Conservation (phyloP, 35 echinoderm and acorn worm species). For the Apostichopus californicus region DNA sequence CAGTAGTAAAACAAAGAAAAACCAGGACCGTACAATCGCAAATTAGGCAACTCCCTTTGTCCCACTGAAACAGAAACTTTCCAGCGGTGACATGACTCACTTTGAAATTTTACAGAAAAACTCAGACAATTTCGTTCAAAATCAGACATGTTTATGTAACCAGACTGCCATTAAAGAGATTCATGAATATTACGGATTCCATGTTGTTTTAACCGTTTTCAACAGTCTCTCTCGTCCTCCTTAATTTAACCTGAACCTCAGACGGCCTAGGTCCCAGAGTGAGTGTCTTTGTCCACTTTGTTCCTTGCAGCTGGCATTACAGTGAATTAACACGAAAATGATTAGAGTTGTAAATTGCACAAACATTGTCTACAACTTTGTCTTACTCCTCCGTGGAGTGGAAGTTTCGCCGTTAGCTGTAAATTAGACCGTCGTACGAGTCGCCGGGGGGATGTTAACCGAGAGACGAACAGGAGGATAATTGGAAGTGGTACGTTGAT, state of each 20-base stretch:
- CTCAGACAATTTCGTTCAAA: no score
- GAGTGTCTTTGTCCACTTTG: background rate
- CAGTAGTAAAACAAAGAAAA: no score
- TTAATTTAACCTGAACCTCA: background rate
- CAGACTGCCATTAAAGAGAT: no score
- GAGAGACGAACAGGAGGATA: background rate
- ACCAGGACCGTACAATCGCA: no score
- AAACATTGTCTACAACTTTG: background rate
- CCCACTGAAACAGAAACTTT: no score
- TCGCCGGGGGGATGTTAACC: background rate
- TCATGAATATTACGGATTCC: no score
- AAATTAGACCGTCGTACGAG: background rate
- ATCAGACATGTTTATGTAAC: no score
- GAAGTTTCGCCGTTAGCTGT: background rate
- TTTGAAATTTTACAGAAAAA: no score
- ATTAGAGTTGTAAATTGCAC: background rate
- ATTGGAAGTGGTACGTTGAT: background rate
- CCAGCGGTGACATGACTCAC: no score
- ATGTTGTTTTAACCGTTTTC: no score
- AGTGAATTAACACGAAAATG: background rate
- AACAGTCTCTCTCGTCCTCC: background rate
- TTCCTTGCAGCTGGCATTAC: background rate
- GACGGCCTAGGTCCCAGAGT: background rate
- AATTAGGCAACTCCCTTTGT: no score
- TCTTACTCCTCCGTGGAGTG: background rate